Conservation (phyloP, 2,888 invertebrate genomes). For the Unio delphinus region DNA sequence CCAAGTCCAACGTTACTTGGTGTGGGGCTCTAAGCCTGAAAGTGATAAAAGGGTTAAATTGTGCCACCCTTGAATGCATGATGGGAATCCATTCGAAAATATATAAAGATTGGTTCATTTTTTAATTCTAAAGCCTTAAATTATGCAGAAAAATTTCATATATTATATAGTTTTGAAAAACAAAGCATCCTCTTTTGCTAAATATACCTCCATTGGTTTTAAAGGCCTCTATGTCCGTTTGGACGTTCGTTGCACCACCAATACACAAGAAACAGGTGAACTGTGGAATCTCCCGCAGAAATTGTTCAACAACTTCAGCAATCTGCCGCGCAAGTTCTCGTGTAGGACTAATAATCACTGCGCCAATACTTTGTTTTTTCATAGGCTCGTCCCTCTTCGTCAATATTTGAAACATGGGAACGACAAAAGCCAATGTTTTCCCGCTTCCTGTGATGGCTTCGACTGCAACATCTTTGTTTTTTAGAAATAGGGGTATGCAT, state of each 20-base stretch:
- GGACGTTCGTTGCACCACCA: slow-evolving; percentile 86
- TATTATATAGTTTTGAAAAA: neutral
- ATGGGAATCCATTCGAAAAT: neutral
- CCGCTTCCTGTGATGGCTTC: slow-evolving; percentile 99
- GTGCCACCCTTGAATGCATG: neutral
- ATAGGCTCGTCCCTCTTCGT: slow-evolving; percentile 58
- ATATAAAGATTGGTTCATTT: too few relatives aligned
- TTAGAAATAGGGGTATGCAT: slow-evolving; percentile 88
- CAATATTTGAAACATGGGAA: slow-evolving; percentile 91
- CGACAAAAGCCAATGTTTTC: slow-evolving; percentile 95
- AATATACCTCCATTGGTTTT: slow-evolving; percentile 73
- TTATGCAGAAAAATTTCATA: neutral
- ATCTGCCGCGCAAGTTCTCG: slow-evolving; percentile 95
- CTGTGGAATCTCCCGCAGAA: slow-evolving; percentile 59
- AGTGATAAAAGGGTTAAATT: too few relatives aligned
- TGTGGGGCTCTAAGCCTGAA: too few relatives aligned
- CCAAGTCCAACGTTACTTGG: too few relatives aligned
- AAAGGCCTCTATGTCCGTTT: slow-evolving; percentile 82
- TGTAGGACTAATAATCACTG: slow-evolving; percentile 94
- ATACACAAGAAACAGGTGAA: slow-evolving; percentile 74
- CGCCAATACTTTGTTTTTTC: slow-evolving; percentile 78
- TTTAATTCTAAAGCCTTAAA: neutral
- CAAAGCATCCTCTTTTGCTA: neutral
- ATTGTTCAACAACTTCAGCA: slow-evolving; percentile 73
- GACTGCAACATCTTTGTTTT: slow-evolving; percentile 95